phyloP scores from a whole-genome alignment of 2,797 vertebrate genomes.

The Onychomys leucogaster region DNA sequence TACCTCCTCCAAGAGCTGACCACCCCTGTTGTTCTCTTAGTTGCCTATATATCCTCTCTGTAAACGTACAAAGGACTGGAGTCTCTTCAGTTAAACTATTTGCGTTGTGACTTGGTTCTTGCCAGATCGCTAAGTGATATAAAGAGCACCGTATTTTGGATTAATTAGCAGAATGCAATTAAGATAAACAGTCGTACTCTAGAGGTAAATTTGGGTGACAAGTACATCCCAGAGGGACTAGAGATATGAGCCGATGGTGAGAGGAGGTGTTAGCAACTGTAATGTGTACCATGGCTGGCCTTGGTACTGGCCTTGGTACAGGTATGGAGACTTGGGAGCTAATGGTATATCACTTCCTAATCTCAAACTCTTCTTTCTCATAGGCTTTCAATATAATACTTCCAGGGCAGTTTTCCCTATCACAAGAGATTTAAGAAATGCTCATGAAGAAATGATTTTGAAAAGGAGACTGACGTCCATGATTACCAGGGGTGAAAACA shows the following conservation, averaged over 20 bases:
- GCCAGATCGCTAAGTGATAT: background rate
- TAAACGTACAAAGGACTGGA: background rate
- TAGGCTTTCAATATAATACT: background rate
- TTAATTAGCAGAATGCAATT: background rate
- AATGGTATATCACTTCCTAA: background rate
- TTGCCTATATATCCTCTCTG: background rate
- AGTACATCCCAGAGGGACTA: background rate
- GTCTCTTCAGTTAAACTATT: background rate
- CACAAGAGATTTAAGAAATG: background rate
- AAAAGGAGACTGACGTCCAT: background rate
- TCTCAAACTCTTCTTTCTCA: background rate
- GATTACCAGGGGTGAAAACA: background rate
- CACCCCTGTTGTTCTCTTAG: background rate
- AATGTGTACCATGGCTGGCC: background rate
- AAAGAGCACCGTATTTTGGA: background rate
- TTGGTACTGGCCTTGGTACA: background rate
- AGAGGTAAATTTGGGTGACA: background rate
- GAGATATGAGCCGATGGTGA: background rate
- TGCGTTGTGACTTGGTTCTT: background rate
- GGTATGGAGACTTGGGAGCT: background rate
- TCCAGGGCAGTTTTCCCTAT: background rate
- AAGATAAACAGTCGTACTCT: background rate
- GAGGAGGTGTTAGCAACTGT: background rate
- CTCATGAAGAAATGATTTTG: background rate
- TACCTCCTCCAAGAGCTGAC: background rate